Conservation (phyloP, 2,888 invertebrate species). For the Charanyca ferruginea region DNA sequence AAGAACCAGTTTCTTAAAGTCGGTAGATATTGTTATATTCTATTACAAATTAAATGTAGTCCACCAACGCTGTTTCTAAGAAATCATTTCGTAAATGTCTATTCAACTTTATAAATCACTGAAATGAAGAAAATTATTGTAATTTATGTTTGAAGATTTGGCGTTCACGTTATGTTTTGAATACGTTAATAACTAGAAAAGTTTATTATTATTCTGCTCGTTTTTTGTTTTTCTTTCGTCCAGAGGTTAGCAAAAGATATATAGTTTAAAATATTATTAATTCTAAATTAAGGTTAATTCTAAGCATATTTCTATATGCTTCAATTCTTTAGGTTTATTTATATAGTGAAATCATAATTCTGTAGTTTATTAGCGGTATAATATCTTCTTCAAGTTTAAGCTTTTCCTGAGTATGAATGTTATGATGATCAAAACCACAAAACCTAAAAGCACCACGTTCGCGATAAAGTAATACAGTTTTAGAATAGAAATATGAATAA, state of each 20-base stretch:
- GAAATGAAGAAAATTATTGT: slow-evolving; percentile 28
- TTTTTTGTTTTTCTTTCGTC: neutral
- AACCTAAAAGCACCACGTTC: too few species aligned
- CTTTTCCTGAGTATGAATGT: too few species aligned
- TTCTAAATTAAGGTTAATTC: neutral
- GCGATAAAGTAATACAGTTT: too few species aligned
- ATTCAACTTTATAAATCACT: slow-evolving; percentile 33
- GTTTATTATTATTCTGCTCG: neutral
- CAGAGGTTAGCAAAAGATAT: neutral
- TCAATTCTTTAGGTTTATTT: neutral
- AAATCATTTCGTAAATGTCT: slow-evolving; percentile 9
- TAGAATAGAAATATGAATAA: too few species aligned
- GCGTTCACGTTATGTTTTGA: slow-evolving; percentile 17
- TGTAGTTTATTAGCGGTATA: too few species aligned
- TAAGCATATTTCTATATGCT: neutral
- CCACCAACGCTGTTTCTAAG: slow-evolving; percentile 3
- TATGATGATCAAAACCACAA: too few species aligned
- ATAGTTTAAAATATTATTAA: neutral
- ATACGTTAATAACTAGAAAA: slow-evolving; percentile 16
- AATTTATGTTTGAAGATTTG: slow-evolving; percentile 36
- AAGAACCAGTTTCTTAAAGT: too few species aligned
- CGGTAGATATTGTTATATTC: neutral
- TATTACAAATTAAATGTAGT: slow-evolving; percentile 1
- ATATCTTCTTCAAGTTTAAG: too few species aligned
- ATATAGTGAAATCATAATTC: too few species aligned